phyloP scores from a whole-genome alignment of 2,797 vertebrate genomes.

The Pseudotriccus pelzelni region DNA sequence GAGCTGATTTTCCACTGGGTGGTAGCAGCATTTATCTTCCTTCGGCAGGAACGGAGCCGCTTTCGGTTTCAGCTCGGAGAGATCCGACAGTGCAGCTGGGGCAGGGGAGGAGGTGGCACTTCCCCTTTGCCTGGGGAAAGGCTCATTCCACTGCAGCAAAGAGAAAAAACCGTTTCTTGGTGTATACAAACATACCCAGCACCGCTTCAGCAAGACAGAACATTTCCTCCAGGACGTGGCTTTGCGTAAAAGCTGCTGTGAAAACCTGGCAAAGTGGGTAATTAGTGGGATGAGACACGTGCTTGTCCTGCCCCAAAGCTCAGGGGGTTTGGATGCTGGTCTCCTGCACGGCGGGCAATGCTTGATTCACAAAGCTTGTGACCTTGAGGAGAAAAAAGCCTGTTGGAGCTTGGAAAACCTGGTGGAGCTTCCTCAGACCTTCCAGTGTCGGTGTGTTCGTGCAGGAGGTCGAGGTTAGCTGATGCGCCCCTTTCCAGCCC shows the following conservation, averaged over 20 bases:
- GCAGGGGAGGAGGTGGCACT: neutral
- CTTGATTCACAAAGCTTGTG: rapidly evolving
- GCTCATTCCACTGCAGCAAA: rapidly evolving
- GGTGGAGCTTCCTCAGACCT: neutral
- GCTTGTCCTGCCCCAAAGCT: neutral
- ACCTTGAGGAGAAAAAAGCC: neutral
- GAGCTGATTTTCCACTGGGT: constrained; percentile 30
- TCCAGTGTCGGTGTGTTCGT: rapidly evolving
- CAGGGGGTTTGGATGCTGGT: neutral
- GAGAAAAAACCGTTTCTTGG: neutral
- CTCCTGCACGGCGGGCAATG: neutral
- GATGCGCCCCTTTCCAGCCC: neutral
- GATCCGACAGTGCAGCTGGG: neutral
- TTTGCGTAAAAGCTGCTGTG: rapidly evolving
- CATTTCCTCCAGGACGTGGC: neutral
- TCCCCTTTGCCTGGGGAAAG: neutral
- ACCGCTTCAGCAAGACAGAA: rapidly evolving
- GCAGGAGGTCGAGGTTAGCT: neutral
- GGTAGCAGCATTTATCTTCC: constrained; percentile 23
- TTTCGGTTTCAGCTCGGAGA: neutral
- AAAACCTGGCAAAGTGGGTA: neutral
- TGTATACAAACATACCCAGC: rapidly evolving
- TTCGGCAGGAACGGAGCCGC: neutral
- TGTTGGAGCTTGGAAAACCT: rapidly evolving
- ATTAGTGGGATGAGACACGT: rapidly evolving